A percentile compares a stretch with the other conserved stretches of the same genome.
Evolutionary conservation across 2,113 vertebrate genomes (phyloP).

Genomic region (Atractosteus spatula): DNA sequence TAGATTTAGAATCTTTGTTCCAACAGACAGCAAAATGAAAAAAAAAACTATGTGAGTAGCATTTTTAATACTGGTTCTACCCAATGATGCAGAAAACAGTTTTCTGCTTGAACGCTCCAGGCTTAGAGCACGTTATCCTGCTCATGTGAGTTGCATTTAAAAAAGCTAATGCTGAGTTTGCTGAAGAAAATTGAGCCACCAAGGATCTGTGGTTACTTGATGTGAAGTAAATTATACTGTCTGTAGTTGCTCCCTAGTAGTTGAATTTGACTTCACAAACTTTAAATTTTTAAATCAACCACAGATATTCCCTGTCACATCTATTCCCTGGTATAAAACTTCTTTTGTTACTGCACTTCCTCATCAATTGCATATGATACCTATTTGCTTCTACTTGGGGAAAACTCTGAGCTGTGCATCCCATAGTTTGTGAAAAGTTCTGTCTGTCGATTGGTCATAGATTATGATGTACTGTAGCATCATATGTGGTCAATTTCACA

Average conservation of each 20-base stretch:
- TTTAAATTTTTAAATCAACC: too few species aligned
- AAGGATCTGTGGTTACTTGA: constrained; percentile 25
- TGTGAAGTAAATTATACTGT: constrained; percentile 33
- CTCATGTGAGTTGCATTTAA: constrained; percentile 33
- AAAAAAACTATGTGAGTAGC: constrained; percentile 21
- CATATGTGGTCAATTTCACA: too few species aligned
- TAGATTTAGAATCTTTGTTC: neutral
- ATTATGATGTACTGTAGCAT: too few species aligned
- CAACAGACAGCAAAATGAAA: neutral
- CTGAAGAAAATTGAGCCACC: constrained; percentile 31
- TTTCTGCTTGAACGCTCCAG: constrained; percentile 58
- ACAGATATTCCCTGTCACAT: too few species aligned
- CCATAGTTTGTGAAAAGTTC: too few species aligned
- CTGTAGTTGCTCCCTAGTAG: neutral
- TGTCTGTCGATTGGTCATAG: too few species aligned
- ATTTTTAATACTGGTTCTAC: constrained; percentile 38
- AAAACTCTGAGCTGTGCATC: too few species aligned
- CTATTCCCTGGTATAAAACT: too few species aligned
- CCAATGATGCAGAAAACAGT: constrained; percentile 51
- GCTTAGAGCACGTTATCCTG: constrained; percentile 45
- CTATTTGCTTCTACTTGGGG: too few species aligned
- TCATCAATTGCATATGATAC: too few species aligned
- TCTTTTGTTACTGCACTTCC: too few species aligned
- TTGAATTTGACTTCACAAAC: neutral
- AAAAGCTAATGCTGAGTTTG: constrained; percentile 41